phyloP scores from a whole-genome alignment of 2,113 vertebrate genomes.

The Aptenodytes forsteri region DNA sequence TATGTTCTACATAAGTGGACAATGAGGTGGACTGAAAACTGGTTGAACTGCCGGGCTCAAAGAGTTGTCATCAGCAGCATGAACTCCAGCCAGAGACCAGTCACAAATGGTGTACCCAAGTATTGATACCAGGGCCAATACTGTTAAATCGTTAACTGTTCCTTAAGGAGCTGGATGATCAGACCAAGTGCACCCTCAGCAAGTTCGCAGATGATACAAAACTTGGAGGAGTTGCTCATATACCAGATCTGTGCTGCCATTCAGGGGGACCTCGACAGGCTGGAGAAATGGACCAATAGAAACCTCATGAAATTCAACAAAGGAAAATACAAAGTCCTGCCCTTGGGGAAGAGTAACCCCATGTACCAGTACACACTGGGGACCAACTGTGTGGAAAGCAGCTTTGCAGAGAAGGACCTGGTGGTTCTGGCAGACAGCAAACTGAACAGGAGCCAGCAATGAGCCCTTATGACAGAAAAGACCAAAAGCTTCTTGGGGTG shows the following conservation, averaged over 20 bases:
- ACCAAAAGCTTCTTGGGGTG: background rate
- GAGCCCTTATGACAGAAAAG: background rate
- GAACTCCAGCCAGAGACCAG: background rate
- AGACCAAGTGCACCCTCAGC: background rate
- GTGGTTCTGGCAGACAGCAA: background rate
- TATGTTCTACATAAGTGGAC: background rate
- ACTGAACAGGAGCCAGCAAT: background rate
- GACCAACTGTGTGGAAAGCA: background rate
- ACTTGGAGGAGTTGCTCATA: background rate
- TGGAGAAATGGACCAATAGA: background rate
- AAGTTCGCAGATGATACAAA: background rate
- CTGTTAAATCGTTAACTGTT: background rate
- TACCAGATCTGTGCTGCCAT: background rate
- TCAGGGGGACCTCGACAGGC: background rate
- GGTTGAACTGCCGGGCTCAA: background rate
- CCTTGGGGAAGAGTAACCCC: too few relatives aligned
- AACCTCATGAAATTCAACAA: background rate
- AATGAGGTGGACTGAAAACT: background rate
- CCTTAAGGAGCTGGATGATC: background rate
- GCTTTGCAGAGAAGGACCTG: background rate
- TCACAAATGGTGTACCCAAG: rapidly evolving
- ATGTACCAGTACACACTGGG: background rate
- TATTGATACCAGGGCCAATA: background rate
- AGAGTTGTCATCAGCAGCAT: background rate
- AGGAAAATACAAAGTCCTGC: background rate